Evolutionary conservation across 1,140 invertebrate genomes (phyloP), one percentile per base, ranked within the genome.

Genomic region (Drosophila kurseongensis): DNA sequence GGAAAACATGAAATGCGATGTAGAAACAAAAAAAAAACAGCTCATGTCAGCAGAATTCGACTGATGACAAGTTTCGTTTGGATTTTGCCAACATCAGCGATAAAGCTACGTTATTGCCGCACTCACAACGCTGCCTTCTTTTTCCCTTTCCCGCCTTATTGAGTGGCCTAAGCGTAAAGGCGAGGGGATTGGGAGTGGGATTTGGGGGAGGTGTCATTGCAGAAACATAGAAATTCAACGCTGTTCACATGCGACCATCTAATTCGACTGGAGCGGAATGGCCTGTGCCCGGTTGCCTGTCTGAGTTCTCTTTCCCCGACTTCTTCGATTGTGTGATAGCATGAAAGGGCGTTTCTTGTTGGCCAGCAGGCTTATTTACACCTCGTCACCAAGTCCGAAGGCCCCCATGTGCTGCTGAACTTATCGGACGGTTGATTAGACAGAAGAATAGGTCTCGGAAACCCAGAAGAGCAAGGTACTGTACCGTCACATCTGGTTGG

Each of bases 1-100:
- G 84, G 84, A 89, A 89, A 84, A 89, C 84, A 89, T 90, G 84
- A 80, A 89, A 89, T 84, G 62, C 52, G 84, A 89, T 89, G 84
- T 78, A 72, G 36, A 66, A 66, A 47, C 32, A 29, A 62, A 54
- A 14, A 40, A 69, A 71, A 83, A 62, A 62, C 50, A 54, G 41
- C 74, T 54, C 78, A 71, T 74, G 67, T 89, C 84, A 89, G 84
- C 84, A 89, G 66, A 89, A 84, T 68, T 80, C 80, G 59, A 63
- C 80, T 80, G 84, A 89, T 89, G 84, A 89, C 81, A 86, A 89
- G 80, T 80, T 80, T 89, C 69, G 80, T 78, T 89, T 84, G 80
- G 61, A 89, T 89, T 89, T 89, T 77, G 84, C 74, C 74, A 74
- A 72, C 66, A 77, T 89, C 85, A 89, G 84, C 84, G 80, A 89